Percentiles rank a stretch among this genome's conserved stretches.
These are phyloP conservation scores for Pharmacophagus antenor DNA, from an alignment of 2,888 invertebrate genomes.

Conservation along the genomic window DNA sequence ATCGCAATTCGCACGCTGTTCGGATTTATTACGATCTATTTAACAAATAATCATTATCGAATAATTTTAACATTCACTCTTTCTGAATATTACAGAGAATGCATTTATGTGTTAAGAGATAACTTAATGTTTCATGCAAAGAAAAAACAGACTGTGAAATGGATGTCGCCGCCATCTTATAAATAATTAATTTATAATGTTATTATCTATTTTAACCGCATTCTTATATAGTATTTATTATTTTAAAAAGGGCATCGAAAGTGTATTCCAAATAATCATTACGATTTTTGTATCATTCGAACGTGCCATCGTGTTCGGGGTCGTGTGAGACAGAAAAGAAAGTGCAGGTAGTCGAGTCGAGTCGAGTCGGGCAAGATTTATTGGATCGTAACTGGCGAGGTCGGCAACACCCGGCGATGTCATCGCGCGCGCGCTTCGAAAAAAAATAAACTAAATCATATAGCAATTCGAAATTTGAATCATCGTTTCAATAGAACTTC, in stretches of 20 bases:
- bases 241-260: slow-evolving; percentile 21
- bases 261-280: slow-evolving; percentile 48
- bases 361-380: slow-evolving; percentile 64
- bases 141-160: too few relatives aligned
- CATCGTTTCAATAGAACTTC: slow-evolving; percentile 23
- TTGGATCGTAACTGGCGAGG: slow-evolving; percentile 77
- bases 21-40: not conserved
- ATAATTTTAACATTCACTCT: not conserved
- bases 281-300: slow-evolving; percentile 50
- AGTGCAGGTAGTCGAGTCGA: slow-evolving; percentile 71
- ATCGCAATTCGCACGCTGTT: slow-evolving; percentile 9
- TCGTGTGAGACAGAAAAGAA: slow-evolving; percentile 74
- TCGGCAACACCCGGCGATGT: slow-evolving; percentile 59
- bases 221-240: not conserved
- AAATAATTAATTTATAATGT: too few relatives aligned
- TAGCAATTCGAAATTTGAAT: slow-evolving; percentile 37
- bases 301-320: slow-evolving; percentile 48
- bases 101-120: too few relatives aligned
- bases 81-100: not conserved
- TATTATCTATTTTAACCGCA: not conserved
- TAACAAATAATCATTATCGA: not conserved
- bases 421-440: slow-evolving; percentile 48
- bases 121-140: too few relatives aligned
- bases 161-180: too few relatives aligned
- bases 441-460: slow-evolving; percentile 40